A percentile compares a stretch with the other conserved stretches of the same genome.
phyloP scores from a whole-genome alignment of 2,888 invertebrate genomes.

The Zootermopsis nevadensis region DNA sequence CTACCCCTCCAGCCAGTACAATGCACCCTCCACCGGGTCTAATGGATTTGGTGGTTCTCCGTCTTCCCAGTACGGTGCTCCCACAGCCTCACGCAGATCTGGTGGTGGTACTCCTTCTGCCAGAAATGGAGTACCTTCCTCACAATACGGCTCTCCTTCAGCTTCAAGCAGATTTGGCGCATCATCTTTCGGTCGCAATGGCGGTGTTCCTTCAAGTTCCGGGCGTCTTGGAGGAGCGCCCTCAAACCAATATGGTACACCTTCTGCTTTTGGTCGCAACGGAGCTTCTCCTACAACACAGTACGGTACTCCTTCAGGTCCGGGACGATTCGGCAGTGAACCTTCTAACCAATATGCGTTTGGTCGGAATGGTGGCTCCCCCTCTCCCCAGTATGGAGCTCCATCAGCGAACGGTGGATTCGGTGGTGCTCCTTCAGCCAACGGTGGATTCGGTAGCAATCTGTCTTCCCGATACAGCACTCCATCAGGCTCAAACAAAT shows the following conservation, averaged over 20 bases:
- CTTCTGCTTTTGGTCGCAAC: conserved; percentile 24
- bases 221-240: background rate
- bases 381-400: conserved; percentile 47
- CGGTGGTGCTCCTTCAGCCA: conserved; percentile 10
- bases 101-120: background rate
- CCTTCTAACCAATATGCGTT: conserved; percentile 41
- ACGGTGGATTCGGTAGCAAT: conserved; percentile 19
- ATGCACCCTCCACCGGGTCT: conserved; percentile 48
- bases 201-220: conserved; percentile 62
- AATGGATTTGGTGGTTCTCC: conserved; percentile 32
- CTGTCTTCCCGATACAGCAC: conserved; percentile 25
- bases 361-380: conserved; percentile 23
- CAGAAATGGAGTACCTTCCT: background rate
- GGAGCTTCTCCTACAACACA: conserved; percentile 42
- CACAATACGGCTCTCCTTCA: conserved; percentile 24
- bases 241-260: conserved; percentile 8
- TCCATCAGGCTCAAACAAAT: conserved; percentile 7
- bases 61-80: conserved; percentile 52
- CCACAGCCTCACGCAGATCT: background rate
- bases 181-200: conserved; percentile 51
- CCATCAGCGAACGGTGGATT: conserved; percentile 21
- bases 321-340: background rate
- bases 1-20: conserved; percentile 55
- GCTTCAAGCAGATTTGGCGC: conserved; percentile 4
- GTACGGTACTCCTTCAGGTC: conserved; percentile 47